Percentiles rank a stretch among this genome's conserved stretches.
phyloP scores from a whole-genome alignment of 2,888 invertebrate genomes.

The Apotomis betuletana region DNA sequence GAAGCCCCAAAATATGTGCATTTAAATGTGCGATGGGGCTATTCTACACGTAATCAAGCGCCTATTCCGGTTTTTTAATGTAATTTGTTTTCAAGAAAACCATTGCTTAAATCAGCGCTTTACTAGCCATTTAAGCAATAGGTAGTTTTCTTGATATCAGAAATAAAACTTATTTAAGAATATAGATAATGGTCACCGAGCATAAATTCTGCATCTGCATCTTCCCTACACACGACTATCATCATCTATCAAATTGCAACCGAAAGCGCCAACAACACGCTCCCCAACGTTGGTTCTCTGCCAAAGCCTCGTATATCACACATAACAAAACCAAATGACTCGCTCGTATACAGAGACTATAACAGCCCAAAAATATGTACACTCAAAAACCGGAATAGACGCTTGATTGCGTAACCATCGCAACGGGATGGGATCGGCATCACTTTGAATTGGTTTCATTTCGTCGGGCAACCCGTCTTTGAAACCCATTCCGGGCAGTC shows the following conservation, averaged over 20 bases:
- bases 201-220: not conserved
- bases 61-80: not conserved
- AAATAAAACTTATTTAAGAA: no score
- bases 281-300: slow-evolving; percentile 11
- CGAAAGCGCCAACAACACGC: slow-evolving; percentile 11
- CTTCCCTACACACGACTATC: not conserved
- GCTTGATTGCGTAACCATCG: no score
- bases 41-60: not conserved
- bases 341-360: not conserved
- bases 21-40: not conserved
- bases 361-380: slow-evolving; percentile 1
- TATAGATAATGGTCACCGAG: no score
- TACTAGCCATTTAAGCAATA: no score
- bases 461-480: no score
- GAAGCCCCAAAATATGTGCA: no score
- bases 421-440: no score
- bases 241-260: slow-evolving; percentile 10
- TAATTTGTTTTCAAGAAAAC: not conserved
- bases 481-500: no score
- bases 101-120: no score
- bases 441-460: no score
- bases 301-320: slow-evolving; percentile 9
- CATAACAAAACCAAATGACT: slow-evolving; percentile 17
- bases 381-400: not conserved
- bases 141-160: no score